Base-by-base conservation (phyloP, 1,140 invertebrate genomes). In the Latrodectus geometricus region DNA sequence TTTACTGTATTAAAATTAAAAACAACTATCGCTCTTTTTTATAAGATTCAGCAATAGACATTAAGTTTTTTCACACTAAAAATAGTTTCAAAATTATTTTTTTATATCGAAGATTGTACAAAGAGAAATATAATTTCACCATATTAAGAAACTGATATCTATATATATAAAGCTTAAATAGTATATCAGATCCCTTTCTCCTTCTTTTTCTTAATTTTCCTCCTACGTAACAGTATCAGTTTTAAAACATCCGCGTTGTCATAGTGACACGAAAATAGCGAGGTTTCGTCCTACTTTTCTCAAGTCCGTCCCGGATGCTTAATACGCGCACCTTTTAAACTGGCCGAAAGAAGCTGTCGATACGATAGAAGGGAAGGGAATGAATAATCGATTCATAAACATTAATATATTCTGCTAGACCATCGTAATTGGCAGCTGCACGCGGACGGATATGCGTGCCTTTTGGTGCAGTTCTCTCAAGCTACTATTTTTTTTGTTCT, bases 181-280 rank as follows among this genome's bases (percentile, higher is more conserved):
- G 35, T 35, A 35, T 35, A 35, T 35, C 35, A 35, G 35, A 35
- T 35, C 35, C 35, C 35, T 35, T 35, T 35, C 35, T 35, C 1
- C 54, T 61, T 14, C 17, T 61, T 61, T 61, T 61, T 61, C 11
- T 61, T 14, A 61, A 11, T 61, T 61, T 14, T 61, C 54, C 54
- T 61, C 54, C 54, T 61, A 61, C 54, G 5, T 66, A 21, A 61
- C 5, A 9, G 54, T 65, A 9, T 69, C n/a, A 20, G 20, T 80
- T 68, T 70, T 21, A 50, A 35, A n/a, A 80, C 50, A 80, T 80
- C 78, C 78, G 78, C 66, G 35, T 80, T 70, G 78, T 70, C 65
- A 20, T 70, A 35, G 48, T 80, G 78, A 80, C 65, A 80, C 78
- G 23, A 80, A 80, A 80, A 80, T 80, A 66, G 56, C 54, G 66